These are phyloP conservation scores for Trichonephila clavata DNA, from an alignment of 1,140 invertebrate genomes.

Conservation along the genomic window DNA sequence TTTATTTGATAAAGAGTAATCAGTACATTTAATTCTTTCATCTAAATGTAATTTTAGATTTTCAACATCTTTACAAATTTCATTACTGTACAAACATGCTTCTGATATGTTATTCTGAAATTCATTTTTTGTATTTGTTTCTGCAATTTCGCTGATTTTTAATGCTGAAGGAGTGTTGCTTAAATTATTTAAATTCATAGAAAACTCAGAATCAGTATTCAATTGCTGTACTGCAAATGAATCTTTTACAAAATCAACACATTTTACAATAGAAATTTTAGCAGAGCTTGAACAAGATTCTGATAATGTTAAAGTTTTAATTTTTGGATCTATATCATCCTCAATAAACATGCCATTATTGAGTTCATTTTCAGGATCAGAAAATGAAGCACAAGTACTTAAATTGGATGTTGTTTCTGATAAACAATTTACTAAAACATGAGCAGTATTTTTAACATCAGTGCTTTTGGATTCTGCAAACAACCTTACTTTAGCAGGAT, in stretches of 20 bases:
- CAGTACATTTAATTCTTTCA: not conserved
- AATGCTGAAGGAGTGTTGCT: not conserved
- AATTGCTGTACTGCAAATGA: too few species aligned
- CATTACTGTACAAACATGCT: not conserved
- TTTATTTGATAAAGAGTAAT: not conserved
- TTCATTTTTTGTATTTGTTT: not conserved
- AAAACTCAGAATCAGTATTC: not conserved
- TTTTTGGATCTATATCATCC: not conserved
- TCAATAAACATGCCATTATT: not conserved
- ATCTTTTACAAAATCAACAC: not conserved
- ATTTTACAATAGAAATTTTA: not conserved
- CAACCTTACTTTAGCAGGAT: slow-evolving; percentile 25
- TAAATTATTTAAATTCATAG: not conserved
- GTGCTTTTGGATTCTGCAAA: not conserved
- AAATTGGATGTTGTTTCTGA: not conserved
- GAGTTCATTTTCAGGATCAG: not conserved
- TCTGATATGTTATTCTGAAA: not conserved
- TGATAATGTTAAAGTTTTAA: not conserved
- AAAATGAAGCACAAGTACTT: not conserved
- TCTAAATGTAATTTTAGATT: slow-evolving; percentile 34
- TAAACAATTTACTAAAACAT: not conserved
- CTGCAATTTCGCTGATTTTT: not conserved
- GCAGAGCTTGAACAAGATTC: not conserved
- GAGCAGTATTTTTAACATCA: not conserved
- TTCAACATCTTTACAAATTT: slow-evolving; percentile 11